Percentiles rank a stretch among this genome's conserved stretches.
Evolutionary conservation across 1,140 invertebrate species (phyloP).

Genomic region (Campoletis sonorensis): DNA sequence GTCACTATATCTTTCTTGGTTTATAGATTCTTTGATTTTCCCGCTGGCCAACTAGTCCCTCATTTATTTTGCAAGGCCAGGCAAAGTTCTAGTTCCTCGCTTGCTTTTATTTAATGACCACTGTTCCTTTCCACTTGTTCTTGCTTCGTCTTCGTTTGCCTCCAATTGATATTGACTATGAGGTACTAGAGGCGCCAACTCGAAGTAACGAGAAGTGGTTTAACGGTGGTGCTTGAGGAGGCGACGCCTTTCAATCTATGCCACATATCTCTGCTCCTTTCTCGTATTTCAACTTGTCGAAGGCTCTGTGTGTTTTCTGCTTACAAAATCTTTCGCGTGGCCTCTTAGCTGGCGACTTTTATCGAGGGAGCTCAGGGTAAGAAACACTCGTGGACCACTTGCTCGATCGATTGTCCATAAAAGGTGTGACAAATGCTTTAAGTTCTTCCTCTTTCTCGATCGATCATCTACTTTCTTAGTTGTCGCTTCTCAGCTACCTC

Average conservation of each 20-base stretch:
- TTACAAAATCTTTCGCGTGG: neutral
- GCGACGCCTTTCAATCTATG: constrained; percentile 8
- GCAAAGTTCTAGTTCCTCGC: neutral
- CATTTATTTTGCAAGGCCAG: constrained; percentile 11
- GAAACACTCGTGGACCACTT: neutral
- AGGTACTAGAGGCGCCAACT: neutral
- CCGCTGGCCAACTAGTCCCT: neutral
- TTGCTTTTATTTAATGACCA: no score
- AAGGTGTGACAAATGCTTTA: no score
- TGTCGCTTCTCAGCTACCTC: no score
- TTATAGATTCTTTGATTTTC: neutral
- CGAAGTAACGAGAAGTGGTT: neutral
- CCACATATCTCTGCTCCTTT: neutral
- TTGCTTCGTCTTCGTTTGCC: neutral
- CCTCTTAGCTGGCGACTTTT: no score
- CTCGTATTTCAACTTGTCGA: neutral
- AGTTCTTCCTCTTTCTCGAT: no score
- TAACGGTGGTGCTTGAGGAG: neutral
- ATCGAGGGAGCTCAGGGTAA: no score
- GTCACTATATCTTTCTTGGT: neutral
- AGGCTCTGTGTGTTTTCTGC: neutral
- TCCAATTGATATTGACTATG: neutral
- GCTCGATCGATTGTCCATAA: constrained; percentile 25
- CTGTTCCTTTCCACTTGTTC: neutral
- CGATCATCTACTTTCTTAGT: no score